phyloP scores from a whole-genome alignment of 2,113 vertebrate species.

The Tupaia tana region DNA sequence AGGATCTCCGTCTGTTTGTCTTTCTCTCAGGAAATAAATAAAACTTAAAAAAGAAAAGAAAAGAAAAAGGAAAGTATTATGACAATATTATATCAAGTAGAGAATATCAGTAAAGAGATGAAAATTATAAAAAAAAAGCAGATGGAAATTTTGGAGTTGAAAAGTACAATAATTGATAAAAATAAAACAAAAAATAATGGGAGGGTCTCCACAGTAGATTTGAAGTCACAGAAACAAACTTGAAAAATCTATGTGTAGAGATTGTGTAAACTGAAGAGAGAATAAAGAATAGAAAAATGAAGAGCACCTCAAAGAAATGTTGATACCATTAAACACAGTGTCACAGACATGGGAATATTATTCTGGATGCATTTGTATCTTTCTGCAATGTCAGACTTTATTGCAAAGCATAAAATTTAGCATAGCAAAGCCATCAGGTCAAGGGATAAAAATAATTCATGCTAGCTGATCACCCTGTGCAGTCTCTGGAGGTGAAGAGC shows the following conservation, averaged over 20 bases:
- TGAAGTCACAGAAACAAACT: background rate
- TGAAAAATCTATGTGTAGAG: background rate
- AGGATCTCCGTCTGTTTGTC: too few species aligned
- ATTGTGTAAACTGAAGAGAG: background rate
- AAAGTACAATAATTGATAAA: background rate
- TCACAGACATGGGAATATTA: too few species aligned
- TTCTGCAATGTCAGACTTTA: too few species aligned
- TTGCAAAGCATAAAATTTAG: too few species aligned
- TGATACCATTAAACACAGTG: too few species aligned
- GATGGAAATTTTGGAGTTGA: background rate
- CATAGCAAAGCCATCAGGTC: too few species aligned
- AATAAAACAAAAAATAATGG: background rate
- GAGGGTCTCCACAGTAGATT: background rate
- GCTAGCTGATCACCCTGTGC: too few species aligned
- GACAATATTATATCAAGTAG: background rate
- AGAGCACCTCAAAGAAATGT: background rate
- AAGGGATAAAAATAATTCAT: too few species aligned
- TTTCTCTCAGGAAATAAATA: too few species aligned
- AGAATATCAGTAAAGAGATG: background rate
- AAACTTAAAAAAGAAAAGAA: too few species aligned
- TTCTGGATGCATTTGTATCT: too few species aligned
- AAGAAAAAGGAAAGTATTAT: background rate
- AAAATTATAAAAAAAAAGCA: background rate
- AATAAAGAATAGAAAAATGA: background rate
- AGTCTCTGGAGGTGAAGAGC: too few species aligned